Conservation (phyloP, 2,888 invertebrate genomes). For the Argyra leucocephala region DNA sequence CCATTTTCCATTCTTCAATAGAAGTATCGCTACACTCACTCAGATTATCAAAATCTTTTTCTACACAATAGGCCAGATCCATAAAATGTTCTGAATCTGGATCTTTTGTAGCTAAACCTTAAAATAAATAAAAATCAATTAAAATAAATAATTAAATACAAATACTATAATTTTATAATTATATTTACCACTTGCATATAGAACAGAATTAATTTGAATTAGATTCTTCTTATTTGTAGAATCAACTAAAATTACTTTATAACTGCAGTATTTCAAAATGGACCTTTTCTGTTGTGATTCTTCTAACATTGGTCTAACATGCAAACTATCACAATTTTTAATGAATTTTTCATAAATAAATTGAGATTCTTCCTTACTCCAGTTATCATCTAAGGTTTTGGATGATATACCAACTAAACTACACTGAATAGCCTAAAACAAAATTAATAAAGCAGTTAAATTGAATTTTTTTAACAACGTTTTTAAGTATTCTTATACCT, state of each 20-base stretch:
- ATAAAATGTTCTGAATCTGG: slow-evolving; percentile 18
- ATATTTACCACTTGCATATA: neutral
- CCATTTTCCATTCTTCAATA: neutral
- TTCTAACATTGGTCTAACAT: slow-evolving; percentile 15
- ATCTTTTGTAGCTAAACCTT: slow-evolving; percentile 21
- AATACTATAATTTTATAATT: neutral
- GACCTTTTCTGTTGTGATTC: slow-evolving; percentile 7
- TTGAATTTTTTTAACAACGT: too few relatives aligned
- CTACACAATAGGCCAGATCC: slow-evolving; percentile 9
- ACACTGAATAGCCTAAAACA: slow-evolving; percentile 20
- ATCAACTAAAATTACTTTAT: slow-evolving; percentile 19
- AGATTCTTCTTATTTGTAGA: slow-evolving; percentile 16
- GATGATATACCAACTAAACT: slow-evolving; percentile 19
- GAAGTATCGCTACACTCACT: neutral
- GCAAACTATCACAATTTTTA: slow-evolving; percentile 16
- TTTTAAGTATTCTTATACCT: too few relatives aligned
- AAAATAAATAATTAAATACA: neutral
- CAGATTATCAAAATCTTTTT: neutral
- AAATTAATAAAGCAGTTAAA: too few relatives aligned
- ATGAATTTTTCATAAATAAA: slow-evolving; percentile 20
- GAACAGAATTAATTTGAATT: neutral
- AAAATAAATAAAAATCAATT: neutral
- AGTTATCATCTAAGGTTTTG: slow-evolving; percentile 15
- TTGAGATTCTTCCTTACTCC: slow-evolving; percentile 18
- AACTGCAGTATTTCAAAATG: slow-evolving; percentile 17